phyloP scores from a whole-genome alignment of 2,888 invertebrate species.

The Subacronicta megacephala region DNA sequence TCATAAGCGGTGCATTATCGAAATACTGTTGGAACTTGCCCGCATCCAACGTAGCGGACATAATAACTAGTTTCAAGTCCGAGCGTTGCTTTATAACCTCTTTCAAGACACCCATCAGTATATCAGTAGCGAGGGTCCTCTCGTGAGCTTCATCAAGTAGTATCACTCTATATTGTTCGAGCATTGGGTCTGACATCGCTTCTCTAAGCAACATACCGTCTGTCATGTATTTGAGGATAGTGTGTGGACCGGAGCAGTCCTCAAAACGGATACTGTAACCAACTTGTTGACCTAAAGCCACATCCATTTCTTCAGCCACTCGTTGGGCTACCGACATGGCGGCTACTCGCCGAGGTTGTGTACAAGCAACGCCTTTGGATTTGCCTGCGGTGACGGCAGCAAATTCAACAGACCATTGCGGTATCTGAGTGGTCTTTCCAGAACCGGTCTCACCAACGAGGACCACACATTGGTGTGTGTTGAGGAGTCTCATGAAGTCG shows the following conservation, averaged over 20 bases:
- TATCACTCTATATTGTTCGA: constrained; percentile 98
- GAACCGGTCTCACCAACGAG: constrained; percentile 99
- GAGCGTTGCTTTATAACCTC: constrained; percentile 98
- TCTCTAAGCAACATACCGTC: constrained; percentile 99
- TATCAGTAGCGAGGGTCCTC: constrained; percentile 99
- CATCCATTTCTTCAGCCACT: constrained; percentile 99
- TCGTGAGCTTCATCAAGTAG: constrained; percentile 99
- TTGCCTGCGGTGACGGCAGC: constrained; percentile 77
- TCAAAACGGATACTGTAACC: constrained; percentile 97
- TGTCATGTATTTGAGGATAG: constrained; percentile 99
- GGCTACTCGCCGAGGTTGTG: constrained; percentile 98
- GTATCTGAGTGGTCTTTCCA: constrained; percentile 99
- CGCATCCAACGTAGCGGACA: constrained; percentile 99
- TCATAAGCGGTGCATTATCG: constrained; percentile 99
- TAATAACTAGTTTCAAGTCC: constrained; percentile 99
- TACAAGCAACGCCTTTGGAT: constrained; percentile 95
- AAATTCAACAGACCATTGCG: constrained; percentile 91
- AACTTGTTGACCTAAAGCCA: constrained; percentile 92
- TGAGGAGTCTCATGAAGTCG: constrained; percentile 98
- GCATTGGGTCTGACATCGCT: constrained; percentile 99
- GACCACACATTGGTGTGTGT: constrained; percentile 97
- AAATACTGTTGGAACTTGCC: constrained; percentile 99
- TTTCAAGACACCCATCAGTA: constrained; percentile 99
- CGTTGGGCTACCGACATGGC: constrained; percentile 99
- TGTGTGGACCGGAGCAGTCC: constrained; percentile 98